A percentile compares a stretch with the other conserved stretches of the same genome.
phyloP scores from a whole-genome alignment of 2,113 vertebrate genomes.

The Nanorana parkeri region DNA sequence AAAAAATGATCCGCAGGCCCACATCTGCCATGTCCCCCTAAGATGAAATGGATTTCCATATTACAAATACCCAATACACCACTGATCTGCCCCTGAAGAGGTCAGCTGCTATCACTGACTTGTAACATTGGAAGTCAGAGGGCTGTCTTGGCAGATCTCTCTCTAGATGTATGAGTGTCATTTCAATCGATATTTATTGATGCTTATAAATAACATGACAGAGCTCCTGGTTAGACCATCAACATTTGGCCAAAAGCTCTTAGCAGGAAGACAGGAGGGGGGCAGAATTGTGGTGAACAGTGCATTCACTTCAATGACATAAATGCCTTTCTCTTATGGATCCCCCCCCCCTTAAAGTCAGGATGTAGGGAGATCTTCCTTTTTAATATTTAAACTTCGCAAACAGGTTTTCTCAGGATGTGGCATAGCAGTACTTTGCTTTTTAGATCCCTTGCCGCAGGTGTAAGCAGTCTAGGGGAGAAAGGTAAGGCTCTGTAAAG shows the following conservation, averaged over 20 bases:
- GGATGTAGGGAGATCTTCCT: slow-evolving; percentile 2
- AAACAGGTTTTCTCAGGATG: background rate
- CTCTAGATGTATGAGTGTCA: slow-evolving; percentile 37
- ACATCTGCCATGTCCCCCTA: background rate
- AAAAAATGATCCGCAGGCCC: background rate
- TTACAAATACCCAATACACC: slow-evolving; percentile 16
- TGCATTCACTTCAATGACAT: background rate
- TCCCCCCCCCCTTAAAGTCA: background rate
- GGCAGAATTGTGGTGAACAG: background rate
- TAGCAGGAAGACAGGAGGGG: slow-evolving; percentile 33
- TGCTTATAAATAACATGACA: slow-evolving; percentile 49
- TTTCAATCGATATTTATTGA: slow-evolving; percentile 49
- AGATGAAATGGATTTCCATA: background rate
- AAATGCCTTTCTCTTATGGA: background rate
- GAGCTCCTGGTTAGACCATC: slow-evolving; percentile 42
- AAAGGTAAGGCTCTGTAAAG: no score
- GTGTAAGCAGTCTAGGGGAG: no score
- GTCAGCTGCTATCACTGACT: slow-evolving; percentile 13
- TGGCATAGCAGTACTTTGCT: no score
- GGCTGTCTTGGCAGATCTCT: slow-evolving; percentile 9
- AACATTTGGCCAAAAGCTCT: slow-evolving; percentile 35
- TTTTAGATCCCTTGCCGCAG: no score
- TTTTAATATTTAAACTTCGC: slow-evolving; percentile 15
- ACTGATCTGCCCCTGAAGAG: slow-evolving; percentile 16
- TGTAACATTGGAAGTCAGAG: slow-evolving; percentile 23